A percentile compares a stretch with the other conserved stretches of the same genome.
These are phyloP conservation scores for Agriopis leucophaearia DNA, from an alignment of 2,888 invertebrate genomes.

Conservation along the genomic window DNA sequence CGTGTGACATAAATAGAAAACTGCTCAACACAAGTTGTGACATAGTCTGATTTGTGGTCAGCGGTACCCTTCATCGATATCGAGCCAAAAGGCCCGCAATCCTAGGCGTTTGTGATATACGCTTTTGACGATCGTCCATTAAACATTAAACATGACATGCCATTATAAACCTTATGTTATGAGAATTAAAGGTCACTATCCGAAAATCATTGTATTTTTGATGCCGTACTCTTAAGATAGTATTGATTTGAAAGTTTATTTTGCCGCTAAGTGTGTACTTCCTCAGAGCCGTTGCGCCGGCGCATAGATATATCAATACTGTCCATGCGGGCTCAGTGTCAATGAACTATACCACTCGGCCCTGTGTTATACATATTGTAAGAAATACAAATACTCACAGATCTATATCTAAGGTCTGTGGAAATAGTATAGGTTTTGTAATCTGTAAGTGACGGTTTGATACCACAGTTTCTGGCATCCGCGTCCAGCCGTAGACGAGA, in stretches of 20 bases:
- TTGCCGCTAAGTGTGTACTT: constrained; percentile 35
- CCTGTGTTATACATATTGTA: constrained; percentile 44
- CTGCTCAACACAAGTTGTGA: constrained; percentile 17
- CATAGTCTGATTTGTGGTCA: constrained; percentile 23
- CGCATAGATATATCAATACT: constrained; percentile 42
- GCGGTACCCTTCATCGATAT: constrained; percentile 31
- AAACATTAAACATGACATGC: constrained; percentile 56
- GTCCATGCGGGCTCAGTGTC: constrained; percentile 49
- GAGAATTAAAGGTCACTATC: constrained; percentile 42
- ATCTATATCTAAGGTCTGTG: no score
- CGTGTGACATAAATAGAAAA: constrained; percentile 7
- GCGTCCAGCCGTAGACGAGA: constrained; percentile 36
- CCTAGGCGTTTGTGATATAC: constrained; percentile 80
- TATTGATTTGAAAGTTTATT: constrained; percentile 32
- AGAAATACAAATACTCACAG: constrained; percentile 48
- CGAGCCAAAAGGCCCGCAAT: constrained; percentile 33
- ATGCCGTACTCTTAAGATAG: constrained; percentile 40
- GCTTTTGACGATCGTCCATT: constrained; percentile 84
- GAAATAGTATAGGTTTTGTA: constrained; percentile 49
- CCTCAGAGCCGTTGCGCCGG: constrained; percentile 44
- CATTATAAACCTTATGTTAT: constrained; percentile 52
- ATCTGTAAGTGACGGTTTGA: constrained; percentile 44
- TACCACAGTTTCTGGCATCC: constrained; percentile 31
- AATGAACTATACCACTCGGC: constrained; percentile 46
- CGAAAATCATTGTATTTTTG: constrained; percentile 46